Percentiles rank a stretch among this genome's conserved stretches.
These are phyloP conservation scores for Isotomurus palustris DNA, from an alignment of 2,888 invertebrate genomes.

Conservation along the genomic window DNA sequence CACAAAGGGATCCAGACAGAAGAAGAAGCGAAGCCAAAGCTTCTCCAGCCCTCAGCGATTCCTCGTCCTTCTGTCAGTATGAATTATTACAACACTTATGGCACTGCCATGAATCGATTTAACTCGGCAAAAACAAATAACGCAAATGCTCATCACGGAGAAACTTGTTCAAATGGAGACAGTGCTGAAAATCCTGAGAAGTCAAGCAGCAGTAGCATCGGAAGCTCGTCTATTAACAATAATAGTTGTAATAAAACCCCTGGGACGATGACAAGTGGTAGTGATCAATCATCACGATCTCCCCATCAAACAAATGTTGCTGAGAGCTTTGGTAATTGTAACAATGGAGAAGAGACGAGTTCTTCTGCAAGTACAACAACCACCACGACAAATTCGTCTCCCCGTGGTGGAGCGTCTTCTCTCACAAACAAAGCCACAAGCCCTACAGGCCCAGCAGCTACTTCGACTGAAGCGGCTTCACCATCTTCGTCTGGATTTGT, in stretches of 20 bases:
- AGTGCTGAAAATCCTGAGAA: constrained; percentile 6
- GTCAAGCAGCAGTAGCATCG: constrained; percentile 15
- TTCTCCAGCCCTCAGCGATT: constrained; percentile 32
- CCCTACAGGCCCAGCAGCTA: constrained; percentile 11
- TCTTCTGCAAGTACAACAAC: constrained; percentile 8
- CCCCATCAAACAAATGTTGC: constrained; percentile 25
- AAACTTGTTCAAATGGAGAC: background rate
- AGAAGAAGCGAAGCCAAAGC: constrained; percentile 31
- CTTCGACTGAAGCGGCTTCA: constrained; percentile 2
- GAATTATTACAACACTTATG: constrained; percentile 33
- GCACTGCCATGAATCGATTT: constrained; percentile 28
- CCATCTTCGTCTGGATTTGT: constrained; percentile 23
- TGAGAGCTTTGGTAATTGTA: constrained; percentile 17
- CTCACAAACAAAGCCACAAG: constrained; percentile 14
- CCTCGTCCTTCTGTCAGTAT: constrained; percentile 38
- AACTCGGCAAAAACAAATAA: constrained; percentile 21
- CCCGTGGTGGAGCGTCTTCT: no score
- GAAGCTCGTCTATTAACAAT: constrained; percentile 17
- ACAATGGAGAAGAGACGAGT: constrained; percentile 17
- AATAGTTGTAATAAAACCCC: constrained; percentile 19
- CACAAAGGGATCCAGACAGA: constrained; percentile 43
- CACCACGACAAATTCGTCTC: constrained; percentile 13
- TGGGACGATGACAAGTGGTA: constrained; percentile 15
- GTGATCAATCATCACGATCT: constrained; percentile 34
- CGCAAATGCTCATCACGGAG: constrained; percentile 7